Evolutionary conservation across 2,888 invertebrate species (phyloP), one percentile per base, ranked within the genome.

Genomic region (Agrilus mali): DNA sequence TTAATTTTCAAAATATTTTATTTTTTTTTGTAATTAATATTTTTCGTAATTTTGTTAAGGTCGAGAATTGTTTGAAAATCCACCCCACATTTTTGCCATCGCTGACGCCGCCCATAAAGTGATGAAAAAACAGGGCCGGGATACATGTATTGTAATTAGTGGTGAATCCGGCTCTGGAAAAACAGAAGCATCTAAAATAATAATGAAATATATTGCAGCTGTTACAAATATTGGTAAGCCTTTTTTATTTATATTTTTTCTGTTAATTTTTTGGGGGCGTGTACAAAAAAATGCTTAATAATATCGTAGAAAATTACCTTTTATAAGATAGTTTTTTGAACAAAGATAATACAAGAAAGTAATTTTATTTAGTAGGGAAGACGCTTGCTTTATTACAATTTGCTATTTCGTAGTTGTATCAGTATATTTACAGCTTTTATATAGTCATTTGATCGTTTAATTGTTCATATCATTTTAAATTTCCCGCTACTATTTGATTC

Each of bases 181-280:
- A 71, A 98, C 97, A 6, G 97, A 98, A 66, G 95, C 97, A 0
- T 95, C 95, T 46, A 98, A 98, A 72, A 95, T 96, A 60, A 96
- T 98, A 53, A 96, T 98, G 96, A 88, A 92, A 61, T 89, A 89
- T 61, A 93, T 98, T 53, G 96, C 97, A 1, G 96, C 96, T 3
- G 94, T 97, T 48, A 97, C 97, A 17, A 96, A 95, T 69, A 64
- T 65, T 59, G 72, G 79, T 64, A 55, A 41, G 34, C 16, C 32
- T 31, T 42, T 17, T 31, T 27, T 41, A 27, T 12, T 7, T 4
- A 4, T 33, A n/a, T 33, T 35, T 27, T 8, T 27, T 27, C 10
- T 27, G 2, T 8, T 27, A 10, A 27, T 27, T 10, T n/a, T 2
- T 27, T 27, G 10, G 27, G 27, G 22, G 22, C 7, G 27, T 27